A percentile compares a stretch with the other conserved stretches of the same genome.
Evolutionary conservation across 1,140 invertebrate species (phyloP).

Genomic region (Mercenaria mercenaria): DNA sequence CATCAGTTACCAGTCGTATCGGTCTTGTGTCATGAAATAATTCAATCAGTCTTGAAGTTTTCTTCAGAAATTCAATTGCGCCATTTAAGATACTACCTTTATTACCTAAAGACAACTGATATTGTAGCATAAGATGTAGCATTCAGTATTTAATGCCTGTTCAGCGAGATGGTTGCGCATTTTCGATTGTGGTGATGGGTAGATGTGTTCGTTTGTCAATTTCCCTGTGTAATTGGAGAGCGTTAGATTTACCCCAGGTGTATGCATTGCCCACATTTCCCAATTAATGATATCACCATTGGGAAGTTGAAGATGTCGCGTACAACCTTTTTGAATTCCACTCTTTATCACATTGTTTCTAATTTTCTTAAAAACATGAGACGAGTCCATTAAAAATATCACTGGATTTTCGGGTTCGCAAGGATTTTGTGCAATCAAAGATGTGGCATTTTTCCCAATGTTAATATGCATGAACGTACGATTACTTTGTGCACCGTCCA

Average conservation of each 20-base stretch:
- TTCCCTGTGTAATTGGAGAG: slow-evolving; percentile 21
- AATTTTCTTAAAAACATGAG: slow-evolving; percentile 58
- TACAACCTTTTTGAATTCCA: slow-evolving; percentile 6
- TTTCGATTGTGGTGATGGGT: slow-evolving; percentile 1
- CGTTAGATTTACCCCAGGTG: slow-evolving; percentile 35
- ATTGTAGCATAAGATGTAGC: slow-evolving; percentile 28
- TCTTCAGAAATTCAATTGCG: background rate
- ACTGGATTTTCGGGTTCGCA: background rate
- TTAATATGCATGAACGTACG: slow-evolving; percentile 49
- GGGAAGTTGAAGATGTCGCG: background rate
- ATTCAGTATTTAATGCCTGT: slow-evolving; percentile 37
- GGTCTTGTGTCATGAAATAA: slow-evolving; percentile 34
- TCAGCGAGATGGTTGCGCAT: slow-evolving; percentile 67
- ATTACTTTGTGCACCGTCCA: slow-evolving; percentile 65
- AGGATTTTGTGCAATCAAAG: slow-evolving; percentile 31
- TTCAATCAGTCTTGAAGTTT: background rate
- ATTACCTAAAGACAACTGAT: background rate
- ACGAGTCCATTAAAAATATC: slow-evolving; percentile 67
- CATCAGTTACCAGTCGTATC: background rate
- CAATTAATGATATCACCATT: slow-evolving; percentile 20
- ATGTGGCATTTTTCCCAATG: background rate
- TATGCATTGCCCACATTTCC: slow-evolving; percentile 23
- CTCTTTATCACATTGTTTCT: slow-evolving; percentile 14
- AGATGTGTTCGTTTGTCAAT: slow-evolving; percentile 46
- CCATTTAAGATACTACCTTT: slow-evolving; percentile 22